Evolutionary conservation across 2,888 invertebrate genomes (phyloP), one percentile per base, ranked within the genome.

Genomic region (Lydus trimaculatus): DNA sequence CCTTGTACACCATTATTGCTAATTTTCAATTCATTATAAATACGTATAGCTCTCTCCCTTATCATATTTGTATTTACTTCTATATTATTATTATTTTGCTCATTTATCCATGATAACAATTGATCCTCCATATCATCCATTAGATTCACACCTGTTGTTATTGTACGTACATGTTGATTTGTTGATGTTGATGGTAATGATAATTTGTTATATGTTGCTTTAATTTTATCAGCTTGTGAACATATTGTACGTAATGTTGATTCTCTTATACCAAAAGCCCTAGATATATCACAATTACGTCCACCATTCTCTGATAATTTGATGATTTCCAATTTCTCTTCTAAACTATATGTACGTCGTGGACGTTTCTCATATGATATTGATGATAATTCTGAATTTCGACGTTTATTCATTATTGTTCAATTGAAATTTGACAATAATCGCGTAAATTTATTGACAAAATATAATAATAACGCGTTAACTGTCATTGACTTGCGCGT

Each of bases 231-330:
- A 48, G 48, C 48, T 48, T 48, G 48, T 8, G 48, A 6, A 20
- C 8, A 20, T 20, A 48, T 48, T 11, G 48, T 48, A 17, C 48
- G 48, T 48, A 48, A 20, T 48, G 48, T 48, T 48, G 48, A 48
- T 20, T 48, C 48, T 17, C 20, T 48, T 17, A 48, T 48, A 48
- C 48, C 48, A 48, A 48, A 20, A 1, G 48, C 17, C 20, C 20
- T 48, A 20, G 48, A 2, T 48, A 48, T 48, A 48, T 48, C 48
- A 48, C 48, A 48, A 48, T 17, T 48, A 48, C 48, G 48, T 48
- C 20, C 20, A 48, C 48, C 48, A 17, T 48, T 20, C 20, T 48
- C 20, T 7, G 20, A 48, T 48, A 48, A 48, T 48, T 48, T 17
- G 7, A 48, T 48, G 1, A 48, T 48, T 20, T 48, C 20, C 2